These are phyloP conservation scores for Hemiscyllium ocellatum DNA, from an alignment of 2,113 vertebrate genomes.

Conservation along the genomic window DNA sequence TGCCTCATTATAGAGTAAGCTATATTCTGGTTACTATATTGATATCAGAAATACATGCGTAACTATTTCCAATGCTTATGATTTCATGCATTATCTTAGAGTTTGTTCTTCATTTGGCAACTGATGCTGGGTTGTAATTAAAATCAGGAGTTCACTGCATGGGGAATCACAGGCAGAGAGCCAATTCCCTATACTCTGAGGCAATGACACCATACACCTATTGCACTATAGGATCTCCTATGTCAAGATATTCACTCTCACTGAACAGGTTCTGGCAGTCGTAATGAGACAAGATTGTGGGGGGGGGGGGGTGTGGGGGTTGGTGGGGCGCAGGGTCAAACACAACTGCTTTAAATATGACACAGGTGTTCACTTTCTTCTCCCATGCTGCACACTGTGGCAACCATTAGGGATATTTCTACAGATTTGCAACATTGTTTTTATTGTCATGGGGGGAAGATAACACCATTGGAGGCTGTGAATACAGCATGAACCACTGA, in stretches of 20 bases:
- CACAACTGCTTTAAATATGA: background rate
- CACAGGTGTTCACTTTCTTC: background rate
- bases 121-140: background rate
- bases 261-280: background rate
- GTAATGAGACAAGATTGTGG: too few species aligned
- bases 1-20: background rate
- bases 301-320: background rate
- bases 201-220: too few species aligned
- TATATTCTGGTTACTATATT: background rate
- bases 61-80: background rate
- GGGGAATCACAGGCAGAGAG: background rate
- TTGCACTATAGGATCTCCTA: too few species aligned
- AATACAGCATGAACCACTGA: background rate
- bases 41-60: background rate
- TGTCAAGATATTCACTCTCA: background rate
- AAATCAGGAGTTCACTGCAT: background rate
- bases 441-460: background rate
- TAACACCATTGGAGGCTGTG: conserved; percentile 1
- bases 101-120: background rate
- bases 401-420: background rate
- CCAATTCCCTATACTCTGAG: background rate
- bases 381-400: background rate
- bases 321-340: background rate
- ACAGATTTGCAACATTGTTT: conserved; percentile 5
- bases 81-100: background rate